Percentiles rank a stretch among this genome's conserved stretches.
Conservation (phyloP, 2,888 invertebrate genomes). For the Aethes cnicana region DNA sequence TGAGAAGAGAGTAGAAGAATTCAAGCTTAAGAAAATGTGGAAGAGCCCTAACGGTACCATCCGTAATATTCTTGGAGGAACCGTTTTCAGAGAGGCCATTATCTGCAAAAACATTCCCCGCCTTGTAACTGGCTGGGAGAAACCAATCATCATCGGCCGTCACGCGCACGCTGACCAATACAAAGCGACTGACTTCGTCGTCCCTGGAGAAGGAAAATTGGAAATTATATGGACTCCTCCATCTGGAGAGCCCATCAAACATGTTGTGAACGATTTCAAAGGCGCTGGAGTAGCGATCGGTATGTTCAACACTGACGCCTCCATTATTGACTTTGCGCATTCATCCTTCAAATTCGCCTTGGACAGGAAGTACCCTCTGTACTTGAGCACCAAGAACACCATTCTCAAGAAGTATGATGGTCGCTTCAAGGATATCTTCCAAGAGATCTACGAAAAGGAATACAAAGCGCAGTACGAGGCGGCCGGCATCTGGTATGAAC, state of each 20-base stretch:
- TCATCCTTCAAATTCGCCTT: conserved; percentile 96
- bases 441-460: conserved; percentile 94
- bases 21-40: conserved; percentile 94
- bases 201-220: conserved; percentile 94
- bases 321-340: conserved; percentile 96
- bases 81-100: conserved; percentile 92
- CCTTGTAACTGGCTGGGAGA: conserved; percentile 96
- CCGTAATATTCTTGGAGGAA: conserved; percentile 92
- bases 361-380: conserved; percentile 92
- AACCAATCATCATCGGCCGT: conserved; percentile 98
- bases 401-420: conserved; percentile 98
- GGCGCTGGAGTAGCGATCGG: conserved; percentile 95
- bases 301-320: conserved; percentile 98
- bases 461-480: conserved; percentile 93
- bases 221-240: conserved; percentile 91
- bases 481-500: conserved; percentile 97
- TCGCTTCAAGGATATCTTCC: conserved; percentile 98
- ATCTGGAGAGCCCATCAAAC: conserved; percentile 84
- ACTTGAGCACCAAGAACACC: conserved; percentile 98
- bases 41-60: conserved; percentile 95
- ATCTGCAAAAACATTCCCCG: conserved; percentile 97
- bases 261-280: conserved; percentile 92
- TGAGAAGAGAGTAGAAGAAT: conserved; percentile 96
- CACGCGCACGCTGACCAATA: conserved; percentile 99
- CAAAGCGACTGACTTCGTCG: conserved; percentile 97